Base-by-base conservation (phyloP, 2,113 vertebrate genomes). In the Pholis gunnellus region DNA sequence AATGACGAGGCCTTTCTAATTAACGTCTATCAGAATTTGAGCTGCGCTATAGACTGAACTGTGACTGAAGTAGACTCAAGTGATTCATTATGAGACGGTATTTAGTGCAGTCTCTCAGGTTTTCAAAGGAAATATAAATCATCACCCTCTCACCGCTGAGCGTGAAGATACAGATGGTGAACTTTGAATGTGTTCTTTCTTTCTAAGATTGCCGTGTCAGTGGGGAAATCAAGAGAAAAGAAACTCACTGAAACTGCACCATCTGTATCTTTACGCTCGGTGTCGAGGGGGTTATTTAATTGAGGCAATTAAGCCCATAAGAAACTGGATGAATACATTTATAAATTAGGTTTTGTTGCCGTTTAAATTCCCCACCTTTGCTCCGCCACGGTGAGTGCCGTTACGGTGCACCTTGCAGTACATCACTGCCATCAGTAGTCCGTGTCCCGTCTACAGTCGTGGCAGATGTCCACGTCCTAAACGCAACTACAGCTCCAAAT, bases 181-280 rank as follows among this genome's bases (percentile, higher is more conserved):
- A 91, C 87, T 83, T 69, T 90, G 80, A 92, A 90, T 92, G 79
- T 74, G 72, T 83, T 91, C 73, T 75, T 87, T 87, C 82, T 85
- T 75, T 78, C 67, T 79, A 25, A 87, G 70, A 81, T 59, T 61
- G 68, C 83, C 20, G 36, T 75, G 84, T 90, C 85, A 87, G 78
- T 40, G 22, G 91, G 85, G 90, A 91, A 91, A 90, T 92, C 70
- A 78, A 78, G 68, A 88, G 77, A 75, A 86, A 78, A 76, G 76
- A 88, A 86, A 91, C 65, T 79, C 77, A 75, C 34, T 76, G 60
- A 92, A 91, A 89, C 68, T 46, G 81, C 83, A 78, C 87, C 90
- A 94, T 92, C 90, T 90, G 90, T 90, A 89, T 86, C 90, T 89
- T 87, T 84, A 87, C 82, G 83, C 68, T 82, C 42, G 72, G 83